Evolutionary conservation across 1,140 invertebrate species (phyloP), one percentile per base, ranked within the genome.

Genomic region (Drosophila bipectinata): DNA sequence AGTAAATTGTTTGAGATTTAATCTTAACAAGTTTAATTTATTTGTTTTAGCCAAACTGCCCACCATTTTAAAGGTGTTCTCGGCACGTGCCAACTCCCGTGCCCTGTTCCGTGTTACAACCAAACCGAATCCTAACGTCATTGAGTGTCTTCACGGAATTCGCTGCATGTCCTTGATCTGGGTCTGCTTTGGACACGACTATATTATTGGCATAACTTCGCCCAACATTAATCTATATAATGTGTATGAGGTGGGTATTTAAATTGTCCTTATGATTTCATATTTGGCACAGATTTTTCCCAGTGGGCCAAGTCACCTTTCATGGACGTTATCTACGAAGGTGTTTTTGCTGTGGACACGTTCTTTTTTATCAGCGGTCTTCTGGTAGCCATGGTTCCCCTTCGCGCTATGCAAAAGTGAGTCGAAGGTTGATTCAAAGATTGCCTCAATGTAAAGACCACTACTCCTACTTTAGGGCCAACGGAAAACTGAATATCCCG

Each of bases 331-430:
- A 72, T 92, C 2, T 57, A 93, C 3, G 93, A 93, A 76, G 94
- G 93, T 3, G 92, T 94, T 0, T 91, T 95, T 2, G 88, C 95
- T 4, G 95, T 95, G 5, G 95, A 96, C 69, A 94, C 94, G 12
- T 96, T 95, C 87, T 92, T 96, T 37, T 92, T 95, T 56, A 81
- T 95, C 1, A 94, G 94, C 81, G 95, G 94, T 6, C 94, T 96
- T 71, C 92, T 95, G 28, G 93, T 95, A 73, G 92, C 93, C 66
- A 92, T 94, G 68, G 92, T 95, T 21, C 83, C 95, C 1, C 90
- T 96, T 12, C 92, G 94, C 14, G 93, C 95, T 77, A 91, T 96
- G 49, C 94, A 95, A 58, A 92, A 93, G 85, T 93, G 93, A 83
- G 94, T 94, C 52, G 18, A 47, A 47, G 44, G 44, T 10, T 47